phyloP scores from a whole-genome alignment of 2,797 vertebrate genomes.

The Lemur catta region DNA sequence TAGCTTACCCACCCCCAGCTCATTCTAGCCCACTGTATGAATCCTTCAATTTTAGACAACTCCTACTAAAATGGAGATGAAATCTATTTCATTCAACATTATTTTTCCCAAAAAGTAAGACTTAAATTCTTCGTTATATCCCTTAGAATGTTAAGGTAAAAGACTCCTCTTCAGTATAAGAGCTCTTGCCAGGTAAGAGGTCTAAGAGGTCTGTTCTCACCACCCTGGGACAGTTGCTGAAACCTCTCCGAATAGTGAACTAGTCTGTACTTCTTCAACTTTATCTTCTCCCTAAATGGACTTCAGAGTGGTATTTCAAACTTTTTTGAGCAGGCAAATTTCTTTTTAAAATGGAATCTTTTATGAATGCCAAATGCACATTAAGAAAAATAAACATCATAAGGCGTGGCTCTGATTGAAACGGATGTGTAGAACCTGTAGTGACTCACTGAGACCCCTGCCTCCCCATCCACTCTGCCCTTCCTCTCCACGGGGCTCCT shows the following conservation, averaged over 20 bases:
- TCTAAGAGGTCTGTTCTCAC: background rate
- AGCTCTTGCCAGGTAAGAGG: background rate
- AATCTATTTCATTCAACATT: background rate
- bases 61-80: background rate
- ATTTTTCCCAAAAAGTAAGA: background rate
- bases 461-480: background rate
- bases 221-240: background rate
- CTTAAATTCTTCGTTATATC: background rate
- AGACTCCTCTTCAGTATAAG: background rate
- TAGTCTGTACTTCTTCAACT: background rate
- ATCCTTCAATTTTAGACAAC: background rate
- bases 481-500: background rate
- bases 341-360: background rate
- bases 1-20: background rate
- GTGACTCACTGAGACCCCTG: background rate
- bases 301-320: background rate
- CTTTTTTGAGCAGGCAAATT: background rate
- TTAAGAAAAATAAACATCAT: background rate
- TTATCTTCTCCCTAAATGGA: background rate
- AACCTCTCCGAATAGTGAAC: background rate
- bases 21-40: background rate
- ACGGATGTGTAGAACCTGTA: background rate
- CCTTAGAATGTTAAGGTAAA: background rate
- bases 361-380: background rate
- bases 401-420: background rate